Evolutionary conservation across 1,140 invertebrate species (phyloP).

Genomic region (Dendroctonus valens): DNA sequence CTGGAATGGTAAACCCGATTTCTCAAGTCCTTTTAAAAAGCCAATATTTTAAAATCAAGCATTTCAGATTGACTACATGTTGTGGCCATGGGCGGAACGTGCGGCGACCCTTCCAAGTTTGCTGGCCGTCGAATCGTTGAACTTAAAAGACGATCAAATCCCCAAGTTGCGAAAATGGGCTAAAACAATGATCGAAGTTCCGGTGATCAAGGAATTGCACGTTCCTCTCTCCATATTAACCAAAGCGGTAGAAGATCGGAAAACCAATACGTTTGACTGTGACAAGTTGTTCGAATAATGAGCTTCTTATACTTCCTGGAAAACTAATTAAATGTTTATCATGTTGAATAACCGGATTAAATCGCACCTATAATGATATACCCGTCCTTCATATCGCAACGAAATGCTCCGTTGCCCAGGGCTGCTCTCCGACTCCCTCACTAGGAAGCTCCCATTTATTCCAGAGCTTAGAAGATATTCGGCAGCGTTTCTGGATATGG

Average conservation of each 20-base stretch:
- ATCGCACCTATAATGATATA: slow-evolving; percentile 81
- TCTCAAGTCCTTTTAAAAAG: too few species aligned
- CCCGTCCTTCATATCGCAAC: slow-evolving; percentile 80
- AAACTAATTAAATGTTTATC: slow-evolving; percentile 65
- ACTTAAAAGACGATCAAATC: slow-evolving; percentile 48
- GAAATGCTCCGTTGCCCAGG: slow-evolving; percentile 97
- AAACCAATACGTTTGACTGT: slow-evolving; percentile 4
- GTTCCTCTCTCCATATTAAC: slow-evolving; percentile 40
- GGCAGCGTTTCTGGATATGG: slow-evolving; percentile 91
- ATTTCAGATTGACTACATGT: slow-evolving; percentile 72
- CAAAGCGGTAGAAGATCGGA: slow-evolving; percentile 12
- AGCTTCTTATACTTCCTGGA: not conserved
- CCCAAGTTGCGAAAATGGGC: slow-evolving; percentile 57
- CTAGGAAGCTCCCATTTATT: slow-evolving; percentile 98
- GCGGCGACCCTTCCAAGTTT: slow-evolving; percentile 55
- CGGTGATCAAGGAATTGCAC: slow-evolving; percentile 48
- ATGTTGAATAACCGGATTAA: slow-evolving; percentile 49
- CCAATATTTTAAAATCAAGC: too few species aligned
- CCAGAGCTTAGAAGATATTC: slow-evolving; percentile 97
- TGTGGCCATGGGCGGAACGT: slow-evolving; percentile 86
- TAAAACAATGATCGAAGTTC: slow-evolving; percentile 65
- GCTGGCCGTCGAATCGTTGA: slow-evolving; percentile 55
- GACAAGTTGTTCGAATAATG: slow-evolving; percentile 4
- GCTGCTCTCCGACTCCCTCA: slow-evolving; percentile 94
- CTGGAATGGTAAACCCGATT: slow-evolving; percentile 63